Evolutionary conservation across 2,797 vertebrate genomes (phyloP).

Genomic region (Gallinago stenura): DNA sequence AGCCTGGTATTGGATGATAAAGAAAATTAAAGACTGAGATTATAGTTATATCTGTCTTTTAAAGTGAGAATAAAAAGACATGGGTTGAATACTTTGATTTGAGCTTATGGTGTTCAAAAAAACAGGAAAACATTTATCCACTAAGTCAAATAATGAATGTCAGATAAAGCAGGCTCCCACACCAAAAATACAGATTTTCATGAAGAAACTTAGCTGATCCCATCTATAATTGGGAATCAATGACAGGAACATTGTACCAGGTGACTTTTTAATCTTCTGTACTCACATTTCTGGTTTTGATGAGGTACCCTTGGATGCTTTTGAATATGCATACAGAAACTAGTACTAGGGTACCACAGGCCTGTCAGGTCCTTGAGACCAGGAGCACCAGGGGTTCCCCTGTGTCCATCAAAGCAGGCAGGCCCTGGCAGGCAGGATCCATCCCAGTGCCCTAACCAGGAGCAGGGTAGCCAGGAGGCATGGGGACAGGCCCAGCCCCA

Average conservation of each 20-base stretch:
- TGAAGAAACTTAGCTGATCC: not conserved
- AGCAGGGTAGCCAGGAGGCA: too few relatives aligned
- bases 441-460: too few relatives aligned
- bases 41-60: not conserved
- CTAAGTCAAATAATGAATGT: not conserved
- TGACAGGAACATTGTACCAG: not conserved
- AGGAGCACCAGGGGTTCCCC: fast-evolving
- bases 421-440: not conserved
- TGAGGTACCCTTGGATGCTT: not conserved
- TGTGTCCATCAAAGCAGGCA: not conserved
- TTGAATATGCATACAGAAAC: not conserved
- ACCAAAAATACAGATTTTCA: not conserved
- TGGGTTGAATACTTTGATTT: not conserved
- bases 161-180: not conserved
- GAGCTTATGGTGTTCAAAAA: not conserved
- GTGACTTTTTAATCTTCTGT: too few relatives aligned
- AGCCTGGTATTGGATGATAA: not conserved
- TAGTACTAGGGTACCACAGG: fast-evolving
- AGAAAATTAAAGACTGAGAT: not conserved
- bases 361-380: not conserved
- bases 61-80: not conserved
- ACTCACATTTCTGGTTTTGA: not conserved
- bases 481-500: too few relatives aligned
- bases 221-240: not conserved
- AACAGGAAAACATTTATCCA: not conserved